Evolutionary conservation across 2,888 invertebrate genomes (phyloP).

Genomic region (Magallana nippona): DNA sequence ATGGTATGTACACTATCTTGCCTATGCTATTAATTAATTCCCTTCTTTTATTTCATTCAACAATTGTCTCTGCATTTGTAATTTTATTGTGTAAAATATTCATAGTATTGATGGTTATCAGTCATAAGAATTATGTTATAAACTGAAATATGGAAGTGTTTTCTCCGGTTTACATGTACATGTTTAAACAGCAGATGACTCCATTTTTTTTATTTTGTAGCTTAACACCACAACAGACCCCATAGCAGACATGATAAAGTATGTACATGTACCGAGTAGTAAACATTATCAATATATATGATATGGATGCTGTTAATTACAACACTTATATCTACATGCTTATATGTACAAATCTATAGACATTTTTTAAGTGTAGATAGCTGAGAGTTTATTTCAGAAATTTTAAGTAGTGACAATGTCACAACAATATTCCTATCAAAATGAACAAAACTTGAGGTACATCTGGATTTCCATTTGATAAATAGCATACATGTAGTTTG

Average conservation of each 20-base stretch:
- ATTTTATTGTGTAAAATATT: too few relatives aligned
- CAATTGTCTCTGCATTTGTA: not conserved
- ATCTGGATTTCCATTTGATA: too few relatives aligned
- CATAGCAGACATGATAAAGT: conserved; percentile 78
- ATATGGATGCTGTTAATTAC: not conserved
- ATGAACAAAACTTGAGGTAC: too few relatives aligned
- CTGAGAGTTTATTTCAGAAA: too few relatives aligned
- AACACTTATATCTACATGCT: too few relatives aligned
- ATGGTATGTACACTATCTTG: conserved; percentile 66
- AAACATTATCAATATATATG: not conserved
- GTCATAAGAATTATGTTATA: not conserved
- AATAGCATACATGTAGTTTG: too few relatives aligned
- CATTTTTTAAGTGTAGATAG: too few relatives aligned
- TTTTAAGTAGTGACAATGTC: too few relatives aligned
- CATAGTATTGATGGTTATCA: too few relatives aligned
- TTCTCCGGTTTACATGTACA: not conserved
- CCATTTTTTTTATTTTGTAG: conserved; percentile 57
- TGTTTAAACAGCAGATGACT: too few relatives aligned
- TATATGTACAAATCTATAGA: too few relatives aligned
- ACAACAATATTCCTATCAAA: too few relatives aligned
- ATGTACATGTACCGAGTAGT: conserved; percentile 52
- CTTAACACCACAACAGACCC: conserved; percentile 77
- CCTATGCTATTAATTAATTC: not conserved
- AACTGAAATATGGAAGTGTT: not conserved
- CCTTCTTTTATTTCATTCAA: not conserved